Base-by-base conservation (phyloP, 2,888 invertebrate genomes). In the Trissoscelio sp. region DNA sequence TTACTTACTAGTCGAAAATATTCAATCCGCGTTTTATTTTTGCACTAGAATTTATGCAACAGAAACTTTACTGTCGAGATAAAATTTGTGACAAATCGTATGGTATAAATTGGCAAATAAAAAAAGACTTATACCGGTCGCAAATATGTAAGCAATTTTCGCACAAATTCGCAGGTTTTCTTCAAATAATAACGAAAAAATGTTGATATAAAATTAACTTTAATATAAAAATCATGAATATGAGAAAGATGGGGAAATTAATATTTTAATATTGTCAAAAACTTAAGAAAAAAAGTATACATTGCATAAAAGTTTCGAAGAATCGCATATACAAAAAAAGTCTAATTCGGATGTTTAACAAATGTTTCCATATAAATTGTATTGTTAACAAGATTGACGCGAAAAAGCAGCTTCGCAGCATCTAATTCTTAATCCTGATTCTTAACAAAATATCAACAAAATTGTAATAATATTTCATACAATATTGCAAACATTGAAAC, bases 151-250 rank as follows among this genome's bases (percentile, higher is more conserved):
- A 64, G 31, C 46, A 39, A 48, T 48, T 44, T 18, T 44, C 37
- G 62, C 20, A 37, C 53, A 53, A 70, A 62, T 62, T 62, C 64
- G 39, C 16, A 70, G 72, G 66, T 72, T 42, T 12, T 28, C 2
- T 69, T 12, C 7, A 58, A 79, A 73, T 72, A 73, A 79, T 53
- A 62, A 79, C 73, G 46, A 79, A 67, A 70, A 7, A 31, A 69
- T 37, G 31, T 73, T 55, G 72, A n/a, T 79, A 79, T 73, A 79
- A 79, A 79, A 79, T 79, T 60, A 79, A 79, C 55, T 79, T 79
- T 67, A 73, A 79, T 79, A 73, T 67, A 73, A 79, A 79, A 78
- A 42, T 64, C 69, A 66, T 79, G 79, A 60, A 31, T 7, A 9
- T 7, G 28, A 70, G 22, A 60, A 37, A 46, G 46, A 57, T 69